Percentiles rank a stretch among this genome's conserved stretches.
phyloP scores from a whole-genome alignment of 2,113 vertebrate genomes.

The Semnopithecus entellus region DNA sequence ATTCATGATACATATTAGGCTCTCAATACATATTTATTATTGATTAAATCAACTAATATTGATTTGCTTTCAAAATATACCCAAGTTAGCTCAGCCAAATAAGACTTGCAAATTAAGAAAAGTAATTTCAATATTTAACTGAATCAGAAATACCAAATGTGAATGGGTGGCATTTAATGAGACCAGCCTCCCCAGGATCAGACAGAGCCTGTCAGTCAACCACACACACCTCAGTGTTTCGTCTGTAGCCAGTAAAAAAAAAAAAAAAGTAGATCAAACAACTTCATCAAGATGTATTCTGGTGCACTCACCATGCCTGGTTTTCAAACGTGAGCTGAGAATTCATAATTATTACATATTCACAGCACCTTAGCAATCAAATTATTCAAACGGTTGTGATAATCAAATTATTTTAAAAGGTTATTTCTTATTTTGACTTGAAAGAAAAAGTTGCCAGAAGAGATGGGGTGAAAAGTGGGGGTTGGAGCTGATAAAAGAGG shows the following conservation, averaged over 20 bases:
- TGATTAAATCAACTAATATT: neutral
- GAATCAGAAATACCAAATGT: slow-evolving; percentile 20
- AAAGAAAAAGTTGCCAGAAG: neutral
- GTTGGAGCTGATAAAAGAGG: neutral
- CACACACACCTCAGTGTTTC: neutral
- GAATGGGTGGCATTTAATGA: slow-evolving; percentile 15
- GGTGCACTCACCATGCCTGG: slow-evolving; percentile 15
- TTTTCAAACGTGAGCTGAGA: slow-evolving; percentile 65
- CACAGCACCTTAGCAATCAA: slow-evolving; percentile 48
- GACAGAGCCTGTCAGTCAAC: neutral
- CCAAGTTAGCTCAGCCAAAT: neutral
- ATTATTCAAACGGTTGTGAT: slow-evolving; percentile 61
- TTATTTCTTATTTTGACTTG: slow-evolving; percentile 46
- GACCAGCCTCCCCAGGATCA: neutral
- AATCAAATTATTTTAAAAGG: slow-evolving; percentile 63
- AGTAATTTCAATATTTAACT: slow-evolving; percentile 7
- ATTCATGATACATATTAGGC: neutral
- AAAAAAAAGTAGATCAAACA: slow-evolving; percentile 21
- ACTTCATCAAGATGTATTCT: slow-evolving; percentile 61
- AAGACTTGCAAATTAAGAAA: slow-evolving; percentile 25
- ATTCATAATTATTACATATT: slow-evolving; percentile 73
- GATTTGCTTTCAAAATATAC: slow-evolving; percentile 24
- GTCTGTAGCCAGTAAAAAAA: slow-evolving; percentile 41
- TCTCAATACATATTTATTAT: neutral
- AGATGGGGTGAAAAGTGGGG: neutral